A percentile compares a stretch with the other conserved stretches of the same genome.
phyloP scores from a whole-genome alignment of 2,113 vertebrate species.

The Leptobrachium ailaonicum region DNA sequence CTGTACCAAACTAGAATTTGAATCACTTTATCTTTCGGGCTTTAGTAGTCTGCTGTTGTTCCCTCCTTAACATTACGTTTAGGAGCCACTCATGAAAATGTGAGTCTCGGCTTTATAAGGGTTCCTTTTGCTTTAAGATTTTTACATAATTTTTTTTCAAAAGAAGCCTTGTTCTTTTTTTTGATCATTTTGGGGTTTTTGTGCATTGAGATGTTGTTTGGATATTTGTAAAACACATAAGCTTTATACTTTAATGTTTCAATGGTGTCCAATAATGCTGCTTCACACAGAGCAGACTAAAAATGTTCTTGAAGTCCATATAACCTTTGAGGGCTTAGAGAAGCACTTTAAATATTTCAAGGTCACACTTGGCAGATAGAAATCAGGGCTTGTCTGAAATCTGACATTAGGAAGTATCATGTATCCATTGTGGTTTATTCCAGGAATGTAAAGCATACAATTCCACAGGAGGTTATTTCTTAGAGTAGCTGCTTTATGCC shows the following conservation, averaged over 20 bases:
- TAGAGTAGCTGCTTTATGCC: conserved; percentile 6
- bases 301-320: background rate
- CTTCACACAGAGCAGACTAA: background rate
- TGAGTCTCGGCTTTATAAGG: too few relatives aligned
- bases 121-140: too few relatives aligned
- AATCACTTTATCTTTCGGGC: too few relatives aligned
- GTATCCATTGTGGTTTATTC: conserved; percentile 45
- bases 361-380: conserved; percentile 42
- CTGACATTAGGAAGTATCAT: conserved; percentile 46
- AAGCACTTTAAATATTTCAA: conserved; percentile 34
- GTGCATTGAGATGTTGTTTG: too few relatives aligned
- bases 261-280: background rate
- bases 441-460: conserved; percentile 45
- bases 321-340: conserved; percentile 6
- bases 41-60: too few relatives aligned
- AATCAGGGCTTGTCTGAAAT: conserved; percentile 38
- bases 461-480: conserved; percentile 42
- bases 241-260: background rate
- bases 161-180: too few relatives aligned
- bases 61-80: too few relatives aligned
- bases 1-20: too few relatives aligned
- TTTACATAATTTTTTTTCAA: too few relatives aligned
- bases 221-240: too few relatives aligned
- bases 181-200: too few relatives aligned
- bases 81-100: too few relatives aligned